Evolutionary conservation across 2,113 vertebrate species (phyloP).

Genomic region (Marcusenius ussheri): DNA sequence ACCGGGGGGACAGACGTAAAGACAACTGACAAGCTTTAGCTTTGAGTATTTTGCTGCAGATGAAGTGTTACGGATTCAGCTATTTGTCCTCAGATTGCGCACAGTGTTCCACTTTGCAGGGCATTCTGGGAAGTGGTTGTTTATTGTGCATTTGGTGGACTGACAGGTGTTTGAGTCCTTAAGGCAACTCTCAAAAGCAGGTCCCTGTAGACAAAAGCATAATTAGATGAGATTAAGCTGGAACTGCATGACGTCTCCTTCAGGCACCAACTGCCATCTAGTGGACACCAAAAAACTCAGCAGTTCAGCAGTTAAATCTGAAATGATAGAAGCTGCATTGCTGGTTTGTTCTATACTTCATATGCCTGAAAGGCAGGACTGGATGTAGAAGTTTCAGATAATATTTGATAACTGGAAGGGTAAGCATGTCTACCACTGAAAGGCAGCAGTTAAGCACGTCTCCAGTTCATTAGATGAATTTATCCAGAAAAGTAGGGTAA

Average conservation of each 20-base stretch:
- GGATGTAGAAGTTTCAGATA: neutral
- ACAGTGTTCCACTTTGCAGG: neutral
- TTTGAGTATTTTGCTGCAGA: neutral
- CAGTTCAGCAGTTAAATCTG: neutral
- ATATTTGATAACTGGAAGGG: neutral
- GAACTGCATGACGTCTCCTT: neutral
- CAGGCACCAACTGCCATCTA: conserved; percentile 59
- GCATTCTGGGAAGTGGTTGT: conserved; percentile 11
- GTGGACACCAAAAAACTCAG: conserved; percentile 40
- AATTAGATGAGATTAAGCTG: conserved; percentile 50
- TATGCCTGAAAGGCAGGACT: neutral
- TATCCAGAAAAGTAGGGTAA: neutral
- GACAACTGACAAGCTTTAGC: neutral
- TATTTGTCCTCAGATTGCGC: neutral
- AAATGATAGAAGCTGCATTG: neutral
- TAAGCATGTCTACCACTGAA: neutral
- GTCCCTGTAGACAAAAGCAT: conserved; percentile 48
- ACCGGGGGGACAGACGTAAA: neutral
- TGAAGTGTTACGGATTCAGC: neutral
- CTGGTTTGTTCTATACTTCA: neutral
- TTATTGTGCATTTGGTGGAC: neutral
- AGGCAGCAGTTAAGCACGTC: neutral
- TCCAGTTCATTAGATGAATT: neutral
- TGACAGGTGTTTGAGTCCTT: conserved; percentile 49
- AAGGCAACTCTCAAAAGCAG: conserved; percentile 28